Evolutionary conservation across 2,113 vertebrate species (phyloP), one percentile per base, ranked within the genome.

Genomic region (Mohoua ochrocephala): DNA sequence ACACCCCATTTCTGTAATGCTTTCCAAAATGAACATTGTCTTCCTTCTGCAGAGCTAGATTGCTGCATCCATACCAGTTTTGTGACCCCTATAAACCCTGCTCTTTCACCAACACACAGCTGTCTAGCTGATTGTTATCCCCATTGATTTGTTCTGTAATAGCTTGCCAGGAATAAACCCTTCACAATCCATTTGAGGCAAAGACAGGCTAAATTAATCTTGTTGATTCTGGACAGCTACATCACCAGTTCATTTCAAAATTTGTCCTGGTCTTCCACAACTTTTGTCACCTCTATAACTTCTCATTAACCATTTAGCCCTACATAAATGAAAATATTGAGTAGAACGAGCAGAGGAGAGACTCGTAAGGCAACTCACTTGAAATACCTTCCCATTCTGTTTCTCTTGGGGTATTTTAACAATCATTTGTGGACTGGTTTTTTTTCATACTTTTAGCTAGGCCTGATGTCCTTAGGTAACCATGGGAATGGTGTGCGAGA

Each of bases 41-140:
- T 95, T 91, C 39, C 45, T 89, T 89, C 63, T 93, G 44, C 53
- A 79, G 24, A 3, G 1, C 30, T 47, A 54, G 63, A 92, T 61
- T 86, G 75, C 86, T 73, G 35, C 41, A 76, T 80, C 76, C 1
- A 2, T 69, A 54, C 59, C 42, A 41, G 68, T 77, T 89, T 50
- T 57, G 85, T 83, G 86, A 88, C 67, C 73, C 26, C 41, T 92
- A 5, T 57, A 77, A 93, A 64, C 39, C 27, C 0, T 0, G 7
- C 30, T 67, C 45, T 70, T 90, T 86, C 76, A 74, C 54, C 80
- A 79, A 49, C 53, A 80, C 50, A 50, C 79, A 90, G 75, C 83
- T 92, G 67, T 67, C 92, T 91, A 16, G 68, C 79, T 91, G 89
- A 92, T 88, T 91, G 71, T 86, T 94, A 88, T 89, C 83, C 88